These are phyloP conservation scores for Cephus cinctus DNA, from an alignment of 1,140 invertebrate species.

Conservation along the genomic window DNA sequence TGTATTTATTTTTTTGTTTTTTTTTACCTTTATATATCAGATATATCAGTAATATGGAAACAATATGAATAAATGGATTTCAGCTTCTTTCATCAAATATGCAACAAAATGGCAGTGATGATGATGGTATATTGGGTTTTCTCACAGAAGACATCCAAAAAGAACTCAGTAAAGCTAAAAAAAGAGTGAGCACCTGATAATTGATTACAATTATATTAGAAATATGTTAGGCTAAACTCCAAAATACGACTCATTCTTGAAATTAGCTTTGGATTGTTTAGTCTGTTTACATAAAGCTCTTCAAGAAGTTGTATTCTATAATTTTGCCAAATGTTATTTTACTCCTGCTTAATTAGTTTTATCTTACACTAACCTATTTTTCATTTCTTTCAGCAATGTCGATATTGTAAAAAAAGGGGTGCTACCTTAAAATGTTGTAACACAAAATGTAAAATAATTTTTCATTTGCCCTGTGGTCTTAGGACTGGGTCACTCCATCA, in stretches of 20 bases:
- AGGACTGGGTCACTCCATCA: conserved; percentile 59
- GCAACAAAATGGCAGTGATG: conserved; percentile 60
- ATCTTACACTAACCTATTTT: too few species aligned
- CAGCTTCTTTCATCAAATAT: conserved; percentile 66
- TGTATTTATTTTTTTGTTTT: conserved; percentile 12
- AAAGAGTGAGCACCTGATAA: conserved; percentile 27
- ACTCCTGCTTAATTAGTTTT: too few species aligned
- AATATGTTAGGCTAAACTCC: too few species aligned
- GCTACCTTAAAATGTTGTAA: conserved; percentile 65
- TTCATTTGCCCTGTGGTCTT: conserved; percentile 67
- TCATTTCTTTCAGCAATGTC: conserved; percentile 55
- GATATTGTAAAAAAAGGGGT: conserved; percentile 60
- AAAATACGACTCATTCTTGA: too few species aligned
- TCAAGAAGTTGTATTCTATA: too few species aligned
- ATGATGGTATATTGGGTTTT: conserved; percentile 67
- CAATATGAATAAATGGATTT: too few species aligned
- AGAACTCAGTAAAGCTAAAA: conserved; percentile 59
- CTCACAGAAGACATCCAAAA: conserved; percentile 60
- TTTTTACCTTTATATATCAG: too few species aligned
- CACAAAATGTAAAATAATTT: conserved; percentile 57
- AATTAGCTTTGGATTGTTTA: too few species aligned
- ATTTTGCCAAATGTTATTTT: too few species aligned
- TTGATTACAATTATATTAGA: conserved; percentile 2
- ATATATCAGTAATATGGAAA: too few species aligned
- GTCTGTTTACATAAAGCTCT: too few species aligned